Evolutionary conservation across 2,888 invertebrate genomes (phyloP), one percentile per base, ranked within the genome.

Genomic region (Trichogramma evanescens): DNA sequence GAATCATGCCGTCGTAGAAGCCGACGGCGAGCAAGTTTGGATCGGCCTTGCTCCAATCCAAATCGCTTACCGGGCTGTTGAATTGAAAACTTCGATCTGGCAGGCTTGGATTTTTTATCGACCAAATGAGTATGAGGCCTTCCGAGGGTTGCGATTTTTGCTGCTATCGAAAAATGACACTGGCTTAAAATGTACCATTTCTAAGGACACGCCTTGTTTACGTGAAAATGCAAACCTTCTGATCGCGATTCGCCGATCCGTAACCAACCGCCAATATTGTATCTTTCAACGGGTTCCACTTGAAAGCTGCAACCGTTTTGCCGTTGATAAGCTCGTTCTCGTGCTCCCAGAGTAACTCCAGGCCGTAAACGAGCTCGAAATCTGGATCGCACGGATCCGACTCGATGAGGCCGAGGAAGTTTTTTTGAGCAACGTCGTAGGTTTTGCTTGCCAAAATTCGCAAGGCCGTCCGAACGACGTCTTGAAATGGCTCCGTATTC

Each of bases 1-100:
- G 78, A 0, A 92, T 80, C 10, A 82, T 80, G 0, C 93, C 93
- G 71, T 89, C 85, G 67, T 86, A 82, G 66, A 91, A 87, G 0
- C 90, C 91, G 58, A 89, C 81, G 0, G 89, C 91, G 26, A 93
- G 72, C 69, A 89, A 81, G 74, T 89, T 89, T 0, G 92, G 88
- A 60, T 84, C 82, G 49, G 77, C 79, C 1, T 78, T 80, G 0
- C 90, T 89, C 79, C 93, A 93, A 49, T 84, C 82, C 0, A 91
- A 75, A 0, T 86, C 81, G 0, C 89, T 87, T 0, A 91, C 83
- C 0, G 89, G 84, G 52, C 82, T 79, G 0, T 80, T 71, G 69
- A 89, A 90, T 4, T 76, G 68, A 69, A 87, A 90, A 5, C 81
- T 71, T 63, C 89, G 81, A 73, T 91, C 91, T 0, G 91, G 91